Percentiles rank a stretch among this genome's conserved stretches.
Evolutionary conservation across 2,113 vertebrate genomes (phyloP).

Genomic region (Chionodraco myersi): DNA sequence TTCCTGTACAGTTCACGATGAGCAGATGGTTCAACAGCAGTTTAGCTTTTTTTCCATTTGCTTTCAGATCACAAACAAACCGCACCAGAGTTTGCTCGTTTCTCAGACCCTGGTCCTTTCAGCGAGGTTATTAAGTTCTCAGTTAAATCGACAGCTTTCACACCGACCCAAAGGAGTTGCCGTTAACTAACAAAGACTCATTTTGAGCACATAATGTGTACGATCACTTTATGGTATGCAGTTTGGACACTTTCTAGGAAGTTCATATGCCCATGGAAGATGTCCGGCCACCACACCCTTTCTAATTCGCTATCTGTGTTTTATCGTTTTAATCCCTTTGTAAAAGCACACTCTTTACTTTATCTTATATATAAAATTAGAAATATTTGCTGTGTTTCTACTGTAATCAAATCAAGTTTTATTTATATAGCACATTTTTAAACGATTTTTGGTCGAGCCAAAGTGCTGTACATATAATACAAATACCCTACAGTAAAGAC

Average conservation of each 20-base stretch:
- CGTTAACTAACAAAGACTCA: not conserved
- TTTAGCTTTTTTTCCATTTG: not conserved
- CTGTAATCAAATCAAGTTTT: not conserved
- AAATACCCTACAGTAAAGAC: no score
- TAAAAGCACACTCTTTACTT: not conserved
- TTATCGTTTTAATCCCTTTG: not conserved
- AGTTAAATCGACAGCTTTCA: not conserved
- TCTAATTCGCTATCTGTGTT: not conserved
- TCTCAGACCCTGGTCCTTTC: not conserved
- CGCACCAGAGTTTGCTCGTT: not conserved
- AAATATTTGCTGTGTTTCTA: not conserved
- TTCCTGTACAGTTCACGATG: not conserved
- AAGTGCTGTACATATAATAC: no score
- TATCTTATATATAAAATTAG: not conserved
- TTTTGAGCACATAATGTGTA: not conserved
- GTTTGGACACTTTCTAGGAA: not conserved
- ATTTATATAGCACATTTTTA: no score
- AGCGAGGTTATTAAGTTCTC: not conserved
- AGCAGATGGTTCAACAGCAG: not conserved
- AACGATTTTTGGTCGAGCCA: no score
- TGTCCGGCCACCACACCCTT: slow-evolving; percentile 18
- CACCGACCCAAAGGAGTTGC: not conserved
- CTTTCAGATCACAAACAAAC: not conserved
- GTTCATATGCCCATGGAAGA: not conserved
- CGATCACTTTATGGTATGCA: not conserved